Percentiles rank a stretch among this genome's conserved stretches.
These are phyloP conservation scores for Noctua janthina DNA, from an alignment of 2,888 invertebrate species.

Conservation along the genomic window DNA sequence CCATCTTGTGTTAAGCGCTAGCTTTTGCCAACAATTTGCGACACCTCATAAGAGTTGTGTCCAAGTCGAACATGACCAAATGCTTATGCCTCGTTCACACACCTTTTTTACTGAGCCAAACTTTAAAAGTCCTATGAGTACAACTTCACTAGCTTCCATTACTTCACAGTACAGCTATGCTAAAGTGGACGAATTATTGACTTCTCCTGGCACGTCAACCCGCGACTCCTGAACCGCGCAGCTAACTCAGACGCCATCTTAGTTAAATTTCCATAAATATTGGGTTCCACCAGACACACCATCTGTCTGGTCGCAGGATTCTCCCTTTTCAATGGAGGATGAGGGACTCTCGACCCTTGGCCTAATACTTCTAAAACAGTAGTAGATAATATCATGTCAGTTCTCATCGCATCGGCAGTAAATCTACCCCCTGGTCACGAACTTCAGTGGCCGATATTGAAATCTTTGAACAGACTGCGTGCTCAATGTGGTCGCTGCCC, in stretches of 20 bases:
- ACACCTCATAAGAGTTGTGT: conserved; percentile 12
- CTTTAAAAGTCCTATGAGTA: background rate
- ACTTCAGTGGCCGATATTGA: too few relatives aligned
- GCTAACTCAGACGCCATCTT: background rate
- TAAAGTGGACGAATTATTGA: background rate
- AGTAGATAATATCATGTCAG: background rate
- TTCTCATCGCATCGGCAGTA: background rate
- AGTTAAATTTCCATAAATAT: background rate
- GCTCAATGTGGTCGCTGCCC: too few relatives aligned
- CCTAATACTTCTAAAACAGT: background rate
- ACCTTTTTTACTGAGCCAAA: background rate
- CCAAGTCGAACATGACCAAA: conserved; percentile 6
- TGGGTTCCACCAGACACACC: too few relatives aligned
- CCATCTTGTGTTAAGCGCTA: conserved; percentile 18
- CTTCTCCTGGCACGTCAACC: background rate
- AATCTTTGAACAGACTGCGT: too few relatives aligned
- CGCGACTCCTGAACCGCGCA: background rate
- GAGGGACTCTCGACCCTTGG: background rate
- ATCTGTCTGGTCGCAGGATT: too few relatives aligned
- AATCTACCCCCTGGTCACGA: too few relatives aligned
- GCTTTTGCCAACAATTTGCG: conserved; percentile 26
- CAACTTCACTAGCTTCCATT: background rate
- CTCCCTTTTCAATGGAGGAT: too few relatives aligned
- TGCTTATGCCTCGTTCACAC: background rate
- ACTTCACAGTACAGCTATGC: background rate